Conservation (phyloP, 2,113 vertebrate genomes). For the Chaetodon auriga region DNA sequence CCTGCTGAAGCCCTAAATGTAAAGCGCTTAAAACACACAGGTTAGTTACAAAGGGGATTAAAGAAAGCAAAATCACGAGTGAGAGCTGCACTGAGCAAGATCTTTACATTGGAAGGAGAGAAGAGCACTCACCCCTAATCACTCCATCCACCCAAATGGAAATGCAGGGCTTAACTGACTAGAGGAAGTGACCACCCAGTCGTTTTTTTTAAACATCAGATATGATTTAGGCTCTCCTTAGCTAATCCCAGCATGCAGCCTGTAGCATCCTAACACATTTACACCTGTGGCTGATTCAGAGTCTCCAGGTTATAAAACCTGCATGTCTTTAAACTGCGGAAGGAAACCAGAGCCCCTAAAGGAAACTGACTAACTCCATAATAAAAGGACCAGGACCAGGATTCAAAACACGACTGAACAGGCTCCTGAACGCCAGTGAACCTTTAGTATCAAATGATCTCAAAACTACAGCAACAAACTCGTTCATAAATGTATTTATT, state of each 20-base stretch:
- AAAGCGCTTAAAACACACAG: slow-evolving; percentile 25
- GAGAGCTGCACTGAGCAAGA: neutral
- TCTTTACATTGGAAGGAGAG: neutral
- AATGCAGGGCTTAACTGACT: neutral
- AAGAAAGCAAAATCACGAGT: no score
- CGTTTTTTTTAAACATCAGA: neutral
- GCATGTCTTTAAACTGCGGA: neutral
- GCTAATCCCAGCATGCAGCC: slow-evolving; percentile 6
- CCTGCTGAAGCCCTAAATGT: slow-evolving; percentile 6
- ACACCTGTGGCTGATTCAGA: slow-evolving; percentile 7
- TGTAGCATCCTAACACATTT: neutral
- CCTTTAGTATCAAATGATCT: neutral
- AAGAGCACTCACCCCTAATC: neutral
- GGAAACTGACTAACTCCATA: neutral
- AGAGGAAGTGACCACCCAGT: neutral
- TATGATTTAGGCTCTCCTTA: neutral
- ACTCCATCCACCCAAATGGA: neutral
- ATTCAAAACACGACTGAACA: neutral
- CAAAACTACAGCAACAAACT: neutral
- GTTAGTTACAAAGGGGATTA: neutral
- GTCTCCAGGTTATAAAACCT: neutral
- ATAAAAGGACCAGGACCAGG: neutral
- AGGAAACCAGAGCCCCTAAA: neutral
- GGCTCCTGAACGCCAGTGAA: neutral
- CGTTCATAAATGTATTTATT: neutral